These are phyloP conservation scores for Hydra vulgaris DNA, from an alignment of 30 jellyfish, hydroid and myxozoan species.

Conservation along the genomic window DNA sequence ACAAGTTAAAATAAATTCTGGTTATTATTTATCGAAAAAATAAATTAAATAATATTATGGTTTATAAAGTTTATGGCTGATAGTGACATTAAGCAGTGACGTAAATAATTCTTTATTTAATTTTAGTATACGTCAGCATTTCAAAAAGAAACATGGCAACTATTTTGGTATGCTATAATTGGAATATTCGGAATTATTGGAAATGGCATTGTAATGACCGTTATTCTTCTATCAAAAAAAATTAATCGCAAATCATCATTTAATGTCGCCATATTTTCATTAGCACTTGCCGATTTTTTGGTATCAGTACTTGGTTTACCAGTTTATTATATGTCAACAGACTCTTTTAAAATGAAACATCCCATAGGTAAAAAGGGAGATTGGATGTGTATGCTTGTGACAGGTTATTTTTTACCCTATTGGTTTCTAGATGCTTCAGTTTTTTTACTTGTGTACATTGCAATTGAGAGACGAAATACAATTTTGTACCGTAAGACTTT, in stretches of 20 bases:
- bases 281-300: constrained; percentile 39
- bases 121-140: too few relatives aligned
- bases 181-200: constrained; percentile 40
- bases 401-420: constrained; percentile 46
- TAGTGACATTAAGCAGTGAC: too few relatives aligned
- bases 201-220: constrained; percentile 33
- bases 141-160: too few relatives aligned
- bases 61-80: too few relatives aligned
- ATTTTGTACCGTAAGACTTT: constrained; percentile 26
- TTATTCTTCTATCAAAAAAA: constrained; percentile 22
- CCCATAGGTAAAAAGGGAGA: constrained; percentile 41
- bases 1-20: too few relatives aligned
- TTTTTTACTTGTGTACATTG: constrained; percentile 37
- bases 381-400: constrained; percentile 27
- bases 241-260: constrained; percentile 37
- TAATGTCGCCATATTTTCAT: constrained; percentile 37
- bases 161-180: constrained; percentile 36
- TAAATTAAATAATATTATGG: too few relatives aligned
- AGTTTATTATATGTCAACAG: constrained; percentile 31
- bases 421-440: constrained; percentile 61
- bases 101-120: too few relatives aligned
- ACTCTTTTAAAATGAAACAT: constrained; percentile 27
- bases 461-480: constrained; percentile 45
- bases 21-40: too few relatives aligned
- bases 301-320: constrained; percentile 48